Conservation (phyloP, 2,113 vertebrate species). For the Naja naja region DNA sequence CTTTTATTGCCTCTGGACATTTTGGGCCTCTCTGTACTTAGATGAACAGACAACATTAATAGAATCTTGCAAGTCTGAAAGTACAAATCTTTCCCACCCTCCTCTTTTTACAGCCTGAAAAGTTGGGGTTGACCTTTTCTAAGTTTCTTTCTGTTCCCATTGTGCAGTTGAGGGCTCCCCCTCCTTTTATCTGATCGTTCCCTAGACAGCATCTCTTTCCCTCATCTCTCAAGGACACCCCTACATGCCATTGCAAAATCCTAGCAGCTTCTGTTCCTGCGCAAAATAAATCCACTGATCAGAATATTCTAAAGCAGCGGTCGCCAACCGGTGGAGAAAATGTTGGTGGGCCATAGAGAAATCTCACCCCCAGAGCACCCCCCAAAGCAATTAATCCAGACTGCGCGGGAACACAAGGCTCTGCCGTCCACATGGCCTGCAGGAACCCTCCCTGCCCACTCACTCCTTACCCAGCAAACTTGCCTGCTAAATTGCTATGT, state of each 20-base stretch:
- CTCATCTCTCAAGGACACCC: not conserved
- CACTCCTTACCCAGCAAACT: too few relatives aligned
- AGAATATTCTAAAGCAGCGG: not conserved
- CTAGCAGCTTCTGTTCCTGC: not conserved
- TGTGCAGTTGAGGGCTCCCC: not conserved
- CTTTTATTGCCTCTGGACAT: not conserved
- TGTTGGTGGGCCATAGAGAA: too few relatives aligned
- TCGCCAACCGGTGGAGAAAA: too few relatives aligned
- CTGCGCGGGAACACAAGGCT: too few relatives aligned
- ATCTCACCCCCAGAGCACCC: too few relatives aligned
- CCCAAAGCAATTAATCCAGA: too few relatives aligned
- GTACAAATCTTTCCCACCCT: not conserved
- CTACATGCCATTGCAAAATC: not conserved
- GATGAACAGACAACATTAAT: conserved; percentile 54
- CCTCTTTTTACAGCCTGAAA: not conserved
- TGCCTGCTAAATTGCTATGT: too few relatives aligned
- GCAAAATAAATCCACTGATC: not conserved
- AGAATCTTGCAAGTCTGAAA: not conserved
- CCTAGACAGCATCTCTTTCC: not conserved
- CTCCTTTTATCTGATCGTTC: not conserved
- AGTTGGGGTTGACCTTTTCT: not conserved
- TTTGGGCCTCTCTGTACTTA: conserved; percentile 32
- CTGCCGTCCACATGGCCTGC: too few relatives aligned
- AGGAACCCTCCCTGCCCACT: too few relatives aligned
- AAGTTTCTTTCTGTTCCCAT: not conserved